Base-by-base conservation (phyloP, 2,113 vertebrate genomes). In the Paralichthys olivaceus region DNA sequence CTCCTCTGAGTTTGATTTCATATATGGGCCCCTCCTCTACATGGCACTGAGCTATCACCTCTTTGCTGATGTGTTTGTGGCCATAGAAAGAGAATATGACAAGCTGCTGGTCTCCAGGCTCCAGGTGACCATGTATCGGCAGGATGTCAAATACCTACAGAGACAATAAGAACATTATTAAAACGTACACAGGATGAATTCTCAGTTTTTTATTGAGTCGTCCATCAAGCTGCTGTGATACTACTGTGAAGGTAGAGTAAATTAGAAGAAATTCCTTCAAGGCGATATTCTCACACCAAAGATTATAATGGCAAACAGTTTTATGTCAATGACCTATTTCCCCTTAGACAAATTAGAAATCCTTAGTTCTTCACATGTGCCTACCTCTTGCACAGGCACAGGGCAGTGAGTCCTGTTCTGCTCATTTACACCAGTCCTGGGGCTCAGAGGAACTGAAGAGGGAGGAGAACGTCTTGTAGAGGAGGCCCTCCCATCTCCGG, bases 11-110 rank as follows among this genome's bases (percentile, higher is more conserved):
- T 0, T 5, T 1, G 7, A 98, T 17, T 23, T 95, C 62, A 2
- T 98, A 98, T 12, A 74, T 90, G 0, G 96, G 96, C 1, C 97
- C 98, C 5, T 95, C 96, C 62, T 96, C 93, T 3, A 99, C 95
- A 12, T 70, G 28, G 8, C 97, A 98, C 71, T 94, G 84, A 0
- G 95, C 96, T 0, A 79, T 81, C 68, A 92, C 93, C 8, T 11
- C 45, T 11, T 90, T 91, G 0, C 74, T 34, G 49, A 95, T 83
- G 66, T 95, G 77, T 7, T 89, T 3, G 0, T 95, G 94, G 64
- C 95, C 96, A 0, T 93, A 96, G 93, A 98, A 98, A 20, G 91
- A 96, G 77, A 98, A 87, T 0, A 72, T 83, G 26, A 96, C 84
- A 5, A 56, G 43, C 85, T 95, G 94, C 56, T 79, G 92, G 15